Conservation (phyloP, 1,140 invertebrate genomes). For the Fopius arisanus region DNA sequence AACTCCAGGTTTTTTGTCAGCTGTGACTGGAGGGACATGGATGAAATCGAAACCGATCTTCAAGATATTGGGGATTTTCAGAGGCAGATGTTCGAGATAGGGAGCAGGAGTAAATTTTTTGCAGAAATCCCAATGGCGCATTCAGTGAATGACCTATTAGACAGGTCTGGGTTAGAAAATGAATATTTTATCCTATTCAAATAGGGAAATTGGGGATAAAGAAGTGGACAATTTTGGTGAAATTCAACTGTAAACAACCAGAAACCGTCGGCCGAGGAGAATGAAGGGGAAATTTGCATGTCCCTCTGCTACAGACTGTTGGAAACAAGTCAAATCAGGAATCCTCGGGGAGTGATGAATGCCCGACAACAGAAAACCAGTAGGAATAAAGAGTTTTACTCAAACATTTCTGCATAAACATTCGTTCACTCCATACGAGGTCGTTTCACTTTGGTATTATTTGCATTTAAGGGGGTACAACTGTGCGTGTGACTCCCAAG, state of each 20-base stretch:
- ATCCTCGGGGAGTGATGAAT: background rate
- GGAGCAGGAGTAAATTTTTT: background rate
- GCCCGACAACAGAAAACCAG: background rate
- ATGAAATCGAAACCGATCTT: background rate
- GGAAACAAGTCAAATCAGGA: background rate
- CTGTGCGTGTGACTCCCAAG: background rate
- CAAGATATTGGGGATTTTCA: background rate
- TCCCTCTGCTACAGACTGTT: background rate
- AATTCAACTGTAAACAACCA: background rate
- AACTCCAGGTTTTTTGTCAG: slow-evolving; percentile 41
- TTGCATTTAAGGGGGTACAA: background rate
- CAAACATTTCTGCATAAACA: background rate
- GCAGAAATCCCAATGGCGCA: background rate
- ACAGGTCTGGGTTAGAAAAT: background rate
- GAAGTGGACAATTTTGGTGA: too few relatives aligned
- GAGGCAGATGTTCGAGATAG: background rate
- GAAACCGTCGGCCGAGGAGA: background rate
- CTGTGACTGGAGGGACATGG: background rate
- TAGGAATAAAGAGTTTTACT: background rate
- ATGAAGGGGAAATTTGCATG: background rate
- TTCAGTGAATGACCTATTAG: too few relatives aligned
- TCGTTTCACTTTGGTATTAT: background rate
- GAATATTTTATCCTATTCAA: background rate
- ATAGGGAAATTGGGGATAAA: too few relatives aligned
- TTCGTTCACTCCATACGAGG: background rate